phyloP scores from a whole-genome alignment of 2,797 vertebrate genomes.

The Poeciliopsis presidionis region DNA sequence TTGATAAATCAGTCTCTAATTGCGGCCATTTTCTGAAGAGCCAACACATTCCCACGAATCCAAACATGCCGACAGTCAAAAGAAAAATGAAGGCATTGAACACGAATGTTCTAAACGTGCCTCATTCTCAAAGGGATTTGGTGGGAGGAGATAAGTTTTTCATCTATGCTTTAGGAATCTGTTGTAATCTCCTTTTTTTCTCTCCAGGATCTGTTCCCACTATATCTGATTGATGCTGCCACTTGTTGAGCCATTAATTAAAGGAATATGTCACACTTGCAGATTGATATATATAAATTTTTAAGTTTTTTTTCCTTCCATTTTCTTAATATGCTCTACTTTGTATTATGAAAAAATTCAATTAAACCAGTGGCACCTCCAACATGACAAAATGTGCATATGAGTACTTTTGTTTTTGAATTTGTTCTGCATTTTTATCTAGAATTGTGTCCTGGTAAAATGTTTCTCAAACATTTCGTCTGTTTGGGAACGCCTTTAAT shows the following conservation, averaged over 20 bases:
- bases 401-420: no score
- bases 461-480: no score
- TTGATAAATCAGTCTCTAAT: conserved; percentile 28
- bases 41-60: conserved; percentile 3
- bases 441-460: background rate
- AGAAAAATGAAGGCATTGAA: background rate
- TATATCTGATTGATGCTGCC: background rate
- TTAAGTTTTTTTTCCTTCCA: background rate
- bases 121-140: background rate
- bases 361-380: background rate
- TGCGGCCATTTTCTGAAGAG: conserved; percentile 7
- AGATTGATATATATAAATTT: background rate
- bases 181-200: background rate
- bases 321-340: background rate
- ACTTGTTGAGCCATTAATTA: background rate
- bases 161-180: background rate
- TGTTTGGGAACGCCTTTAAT: no score
- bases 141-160: background rate
- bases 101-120: background rate
- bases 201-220: background rate
- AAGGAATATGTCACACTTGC: background rate
- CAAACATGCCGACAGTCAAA: background rate
- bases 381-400: background rate
- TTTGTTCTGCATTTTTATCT: background rate
- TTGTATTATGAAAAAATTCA: background rate